Evolutionary conservation across 2,797 vertebrate species (phyloP), one percentile per base, ranked within the genome.

Genomic region (Leuciscus waleckii): DNA sequence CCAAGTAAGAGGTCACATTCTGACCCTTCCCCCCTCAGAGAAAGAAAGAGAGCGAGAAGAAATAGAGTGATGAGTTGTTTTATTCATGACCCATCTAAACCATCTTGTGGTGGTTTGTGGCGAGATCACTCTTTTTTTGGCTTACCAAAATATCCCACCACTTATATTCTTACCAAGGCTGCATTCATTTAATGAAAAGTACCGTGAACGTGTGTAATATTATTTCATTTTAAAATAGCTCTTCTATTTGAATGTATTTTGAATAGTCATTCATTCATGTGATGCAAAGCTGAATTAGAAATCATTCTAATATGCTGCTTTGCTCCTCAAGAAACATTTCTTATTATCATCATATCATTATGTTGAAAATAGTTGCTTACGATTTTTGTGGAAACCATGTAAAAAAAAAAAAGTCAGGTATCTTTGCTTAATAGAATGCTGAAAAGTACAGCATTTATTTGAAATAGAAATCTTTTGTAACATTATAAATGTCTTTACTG

Each of bases 1-100:
- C 82, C 88, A 89, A 89, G 87, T 85, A 88, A 92, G 91, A 91
- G 93, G 94, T 93, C 90, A 86, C 85, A 85, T 87, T 88, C 82
- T 81, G 82, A 73, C 81, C 85, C 83, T 49, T 79, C 67, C 46
- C 89, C 46, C 49, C 8, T 69, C 46, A 83, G 81, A 83, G 51
- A 70, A 41, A 32, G 51, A 39, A 8, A 67, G 23, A 51, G 46
- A 76, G 65, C 21, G 39, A 49, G 41, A 21, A 37, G 80, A 41
- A 85, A 85, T 79, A 5, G 37, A 86, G 88, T 77, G 82, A 86
- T 86, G 79, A 68, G 16, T 51, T 49, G 78, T 67, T 67, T 79
- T 79, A 79, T 79, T 67, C 78, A 79, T 79, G 41, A 49, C 26
- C 26, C 17, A 21, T 49, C 21, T 21, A 21, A 80, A 67, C 41